A percentile compares a stretch with the other conserved stretches of the same genome.
phyloP scores from a whole-genome alignment of 1,140 invertebrate genomes.

The Aphelinus certus region DNA sequence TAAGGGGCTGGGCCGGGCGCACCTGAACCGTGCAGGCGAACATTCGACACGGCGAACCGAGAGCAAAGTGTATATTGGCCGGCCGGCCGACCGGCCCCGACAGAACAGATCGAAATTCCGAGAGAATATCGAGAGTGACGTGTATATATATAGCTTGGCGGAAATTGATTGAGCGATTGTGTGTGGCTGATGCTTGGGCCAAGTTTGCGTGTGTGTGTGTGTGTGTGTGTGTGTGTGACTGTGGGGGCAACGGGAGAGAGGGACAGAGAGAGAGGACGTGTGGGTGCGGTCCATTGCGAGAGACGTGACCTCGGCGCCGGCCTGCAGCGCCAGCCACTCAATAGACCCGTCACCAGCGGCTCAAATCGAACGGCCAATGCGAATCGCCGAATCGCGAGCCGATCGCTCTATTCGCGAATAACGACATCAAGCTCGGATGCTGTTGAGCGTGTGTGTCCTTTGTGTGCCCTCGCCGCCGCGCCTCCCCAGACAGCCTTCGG shows the following conservation, averaged over 20 bases:
- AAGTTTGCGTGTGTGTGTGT: not conserved
- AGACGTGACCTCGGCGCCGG: conserved; percentile 52
- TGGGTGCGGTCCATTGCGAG: conserved; percentile 50
- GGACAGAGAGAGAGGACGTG: conserved; percentile 36
- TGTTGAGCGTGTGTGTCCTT: too few species aligned
- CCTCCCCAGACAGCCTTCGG: too few species aligned
- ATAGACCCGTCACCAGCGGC: conserved; percentile 50
- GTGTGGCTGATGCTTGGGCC: too few species aligned
- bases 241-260: not conserved
- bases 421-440: too few species aligned
- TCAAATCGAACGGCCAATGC: too few species aligned
- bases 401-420: too few species aligned
- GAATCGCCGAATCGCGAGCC: too few species aligned
- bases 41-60: too few species aligned
- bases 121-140: too few species aligned
- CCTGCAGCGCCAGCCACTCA: conserved; percentile 41
- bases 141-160: not conserved
- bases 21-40: too few species aligned
- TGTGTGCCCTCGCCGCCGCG: too few species aligned
- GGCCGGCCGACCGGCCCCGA: not conserved
- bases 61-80: not conserved
- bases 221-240: not conserved
- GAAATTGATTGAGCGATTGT: conserved; percentile 33
- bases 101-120: conserved; percentile 14
- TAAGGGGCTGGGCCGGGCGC: too few species aligned